Conservation (phyloP, 1,140 invertebrate species). For the Melanaphis sacchari region DNA sequence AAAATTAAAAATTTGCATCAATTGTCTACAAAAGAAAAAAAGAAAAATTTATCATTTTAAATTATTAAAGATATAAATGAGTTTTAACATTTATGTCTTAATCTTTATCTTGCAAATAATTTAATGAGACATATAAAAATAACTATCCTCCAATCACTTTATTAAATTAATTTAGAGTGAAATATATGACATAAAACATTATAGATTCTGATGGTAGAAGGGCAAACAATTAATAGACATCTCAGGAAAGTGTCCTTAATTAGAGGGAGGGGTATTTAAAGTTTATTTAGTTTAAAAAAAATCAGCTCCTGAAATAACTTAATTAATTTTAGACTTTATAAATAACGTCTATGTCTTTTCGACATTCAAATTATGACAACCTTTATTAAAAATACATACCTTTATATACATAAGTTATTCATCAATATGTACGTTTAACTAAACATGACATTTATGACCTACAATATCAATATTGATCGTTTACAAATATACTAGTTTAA, state of each 20-base stretch:
- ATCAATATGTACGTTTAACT: neutral
- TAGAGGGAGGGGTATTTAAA: neutral
- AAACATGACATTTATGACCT: neutral
- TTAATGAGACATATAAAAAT: neutral
- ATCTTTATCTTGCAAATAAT: too few species aligned
- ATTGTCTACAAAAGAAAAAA: too few species aligned
- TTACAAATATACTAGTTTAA: neutral
- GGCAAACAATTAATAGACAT: neutral
- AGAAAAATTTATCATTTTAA: too few species aligned
- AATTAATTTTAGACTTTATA: neutral
- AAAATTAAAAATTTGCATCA: too few species aligned
- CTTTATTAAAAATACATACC: neutral
- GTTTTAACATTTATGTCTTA: too few species aligned
- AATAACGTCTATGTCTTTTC: neutral
- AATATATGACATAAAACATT: neutral
- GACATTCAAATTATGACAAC: neutral
- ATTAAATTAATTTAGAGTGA: neutral
- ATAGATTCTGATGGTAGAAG: neutral
- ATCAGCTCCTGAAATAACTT: neutral
- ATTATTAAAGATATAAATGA: too few species aligned
- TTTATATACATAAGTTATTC: neutral
- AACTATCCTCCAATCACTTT: neutral
- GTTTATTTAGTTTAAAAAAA: neutral
- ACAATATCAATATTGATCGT: constrained; percentile 15
- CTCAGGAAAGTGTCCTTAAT: neutral